These are phyloP conservation scores for Trissolcus japonicus DNA, from an alignment of 2,888 invertebrate species.

Conservation along the genomic window DNA sequence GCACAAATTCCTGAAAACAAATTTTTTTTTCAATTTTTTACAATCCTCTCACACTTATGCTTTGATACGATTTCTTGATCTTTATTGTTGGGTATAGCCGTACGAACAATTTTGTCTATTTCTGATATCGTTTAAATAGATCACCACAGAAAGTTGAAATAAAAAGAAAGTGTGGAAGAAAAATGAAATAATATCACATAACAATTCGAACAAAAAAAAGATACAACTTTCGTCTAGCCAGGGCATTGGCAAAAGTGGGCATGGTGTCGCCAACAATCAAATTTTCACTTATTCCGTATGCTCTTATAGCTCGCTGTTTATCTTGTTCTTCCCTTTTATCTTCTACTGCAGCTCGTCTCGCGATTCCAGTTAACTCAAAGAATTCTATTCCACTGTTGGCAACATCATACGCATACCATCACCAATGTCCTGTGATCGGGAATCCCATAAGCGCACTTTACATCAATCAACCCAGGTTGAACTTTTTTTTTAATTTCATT, in stretches of 20 bases:
- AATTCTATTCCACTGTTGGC: slow-evolving; percentile 69
- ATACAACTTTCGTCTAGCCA: slow-evolving; percentile 80
- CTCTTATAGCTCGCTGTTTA: slow-evolving; percentile 49
- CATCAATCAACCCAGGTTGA: no score
- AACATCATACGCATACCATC: slow-evolving; percentile 75
- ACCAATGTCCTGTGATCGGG: slow-evolving; percentile 75
- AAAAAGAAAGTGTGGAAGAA: slow-evolving; percentile 58
- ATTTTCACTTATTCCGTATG: slow-evolving; percentile 61
- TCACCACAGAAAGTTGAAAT: slow-evolving; percentile 45
- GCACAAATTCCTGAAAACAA: no score
- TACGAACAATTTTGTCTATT: slow-evolving; percentile 68
- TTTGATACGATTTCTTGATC: neutral
- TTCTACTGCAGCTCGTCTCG: slow-evolving; percentile 44
- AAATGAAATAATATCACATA: slow-evolving; percentile 59
- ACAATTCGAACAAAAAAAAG: slow-evolving; percentile 66
- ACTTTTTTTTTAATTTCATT: no score
- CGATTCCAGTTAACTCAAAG: slow-evolving; percentile 30
- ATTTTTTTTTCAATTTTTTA: no score
- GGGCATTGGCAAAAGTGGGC: slow-evolving; percentile 89
- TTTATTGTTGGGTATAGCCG: slow-evolving; percentile 73
- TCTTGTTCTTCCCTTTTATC: slow-evolving; percentile 40
- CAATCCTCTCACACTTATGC: no score
- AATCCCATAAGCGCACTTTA: no score
- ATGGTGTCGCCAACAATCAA: slow-evolving; percentile 76
- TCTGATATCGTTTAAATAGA: slow-evolving; percentile 65